Evolutionary conservation across 2,113 vertebrate genomes (phyloP).

Genomic region (Tursiops truncatus): DNA sequence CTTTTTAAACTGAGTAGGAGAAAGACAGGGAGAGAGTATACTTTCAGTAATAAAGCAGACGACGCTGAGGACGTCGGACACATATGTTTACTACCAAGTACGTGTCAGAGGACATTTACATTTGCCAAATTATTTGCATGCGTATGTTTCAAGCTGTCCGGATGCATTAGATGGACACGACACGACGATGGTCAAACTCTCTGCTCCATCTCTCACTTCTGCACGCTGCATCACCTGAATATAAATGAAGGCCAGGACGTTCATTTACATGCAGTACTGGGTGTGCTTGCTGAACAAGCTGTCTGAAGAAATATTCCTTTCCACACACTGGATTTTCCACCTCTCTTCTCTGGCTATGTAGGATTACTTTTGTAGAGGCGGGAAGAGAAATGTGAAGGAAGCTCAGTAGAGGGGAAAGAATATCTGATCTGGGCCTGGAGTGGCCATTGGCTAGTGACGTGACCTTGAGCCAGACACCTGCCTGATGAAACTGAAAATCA

Average conservation of each 20-base stretch:
- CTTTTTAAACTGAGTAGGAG: background rate
- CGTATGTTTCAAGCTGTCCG: background rate
- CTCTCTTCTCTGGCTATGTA: background rate
- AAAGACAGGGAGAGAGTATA: background rate
- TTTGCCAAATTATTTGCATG: background rate
- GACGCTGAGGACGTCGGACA: background rate
- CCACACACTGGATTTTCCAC: background rate
- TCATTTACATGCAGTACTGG: background rate
- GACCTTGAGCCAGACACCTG: background rate
- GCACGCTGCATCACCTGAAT: background rate
- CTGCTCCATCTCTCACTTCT: background rate
- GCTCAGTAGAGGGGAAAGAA: background rate
- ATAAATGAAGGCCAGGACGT: background rate
- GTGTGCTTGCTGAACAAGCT: background rate
- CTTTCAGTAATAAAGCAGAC: background rate
- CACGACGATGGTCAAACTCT: background rate
- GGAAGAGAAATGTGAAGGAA: background rate
- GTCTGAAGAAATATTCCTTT: slow-evolving; percentile 20
- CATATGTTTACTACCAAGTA: background rate
- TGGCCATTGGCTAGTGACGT: background rate
- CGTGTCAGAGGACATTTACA: background rate
- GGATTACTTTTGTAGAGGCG: background rate
- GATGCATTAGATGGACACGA: background rate
- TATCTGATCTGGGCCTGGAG: background rate
- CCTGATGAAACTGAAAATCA: background rate